Base-by-base conservation (phyloP, 2,888 invertebrate genomes). In the Hanleya hanleyi region DNA sequence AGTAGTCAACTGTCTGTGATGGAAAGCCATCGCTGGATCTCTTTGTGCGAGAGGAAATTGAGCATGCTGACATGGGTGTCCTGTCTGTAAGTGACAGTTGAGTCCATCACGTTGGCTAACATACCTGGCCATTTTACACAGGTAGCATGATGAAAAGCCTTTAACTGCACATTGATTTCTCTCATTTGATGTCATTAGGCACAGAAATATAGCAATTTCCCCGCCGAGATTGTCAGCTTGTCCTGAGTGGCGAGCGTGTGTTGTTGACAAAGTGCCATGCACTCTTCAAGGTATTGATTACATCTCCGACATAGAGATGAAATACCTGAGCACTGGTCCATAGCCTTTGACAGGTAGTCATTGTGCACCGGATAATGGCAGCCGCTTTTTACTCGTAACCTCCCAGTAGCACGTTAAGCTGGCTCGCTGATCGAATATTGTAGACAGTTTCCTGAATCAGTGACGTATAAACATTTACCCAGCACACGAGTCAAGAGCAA, bases 401-500 rank as follows among this genome's bases (percentile, higher is more conserved):
- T 57, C 22, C 29, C 22, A 57, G 29, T 29, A n/a, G n/a, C n/a
- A n/a, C n/a, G n/a, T n/a, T n/a, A n/a, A n/a, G n/a, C n/a, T n/a
- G n/a, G n/a, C n/a, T n/a, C n/a, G n/a, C n/a, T n/a, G n/a, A n/a
- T n/a, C n/a, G n/a, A n/a, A n/a, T n/a, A n/a, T n/a, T n/a, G n/a
- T n/a, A n/a, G n/a, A n/a, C n/a, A n/a, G n/a, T n/a, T n/a, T n/a
- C n/a, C n/a, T n/a, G n/a, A n/a, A n/a, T n/a, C n/a, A n/a, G n/a
- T n/a, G n/a, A n/a, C n/a, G n/a, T n/a, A n/a, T n/a, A n/a, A n/a
- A n/a, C n/a, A n/a, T n/a, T n/a, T n/a, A n/a, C n/a, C n/a, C n/a
- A n/a, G n/a, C n/a, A 57, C 57, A 57, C 57, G 29, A 57, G 57
- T 57, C 57, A 57, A 57, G 29, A 57, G 22, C 57, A 57, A 22